A percentile compares a stretch with the other conserved stretches of the same genome.
Evolutionary conservation across 2,888 invertebrate genomes (phyloP).

Genomic region (Megamerina dolium): DNA sequence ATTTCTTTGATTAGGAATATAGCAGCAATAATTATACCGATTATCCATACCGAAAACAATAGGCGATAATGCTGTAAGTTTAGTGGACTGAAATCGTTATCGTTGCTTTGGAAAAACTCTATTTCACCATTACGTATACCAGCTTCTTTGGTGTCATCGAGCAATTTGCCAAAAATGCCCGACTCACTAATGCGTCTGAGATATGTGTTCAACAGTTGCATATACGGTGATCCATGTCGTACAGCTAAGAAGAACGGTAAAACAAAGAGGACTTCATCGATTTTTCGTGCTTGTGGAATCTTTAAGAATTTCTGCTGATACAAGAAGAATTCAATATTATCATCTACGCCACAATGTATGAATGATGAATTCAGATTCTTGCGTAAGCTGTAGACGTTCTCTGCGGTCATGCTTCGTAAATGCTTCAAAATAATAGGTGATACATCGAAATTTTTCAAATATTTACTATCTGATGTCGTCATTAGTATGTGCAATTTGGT

Average conservation of each 20-base stretch:
- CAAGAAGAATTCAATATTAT: conserved; percentile 26
- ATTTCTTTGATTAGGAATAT: no score
- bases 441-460: conserved; percentile 18
- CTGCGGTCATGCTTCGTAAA: conserved; percentile 14
- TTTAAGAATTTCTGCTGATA: conserved; percentile 30
- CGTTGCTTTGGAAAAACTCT: conserved; percentile 13
- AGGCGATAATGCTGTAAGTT: neutral
- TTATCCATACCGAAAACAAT: neutral
- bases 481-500: conserved; percentile 21
- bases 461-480: conserved; percentile 16
- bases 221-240: conserved; percentile 28
- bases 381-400: conserved; percentile 16
- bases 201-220: conserved; percentile 28
- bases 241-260: conserved; percentile 28
- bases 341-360: conserved; percentile 24
- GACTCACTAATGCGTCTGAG: conserved; percentile 25
- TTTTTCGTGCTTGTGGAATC: conserved; percentile 23
- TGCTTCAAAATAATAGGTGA: conserved; percentile 24
- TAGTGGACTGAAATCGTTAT: neutral
- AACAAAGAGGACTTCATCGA: conserved; percentile 23
- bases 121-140: conserved; percentile 27
- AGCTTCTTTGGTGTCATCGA: conserved; percentile 24
- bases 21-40: neutral
- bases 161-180: conserved; percentile 28
- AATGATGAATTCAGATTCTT: conserved; percentile 23